These are phyloP conservation scores for Rapana venosa DNA, from an alignment of 2,888 invertebrate species.

Conservation along the genomic window DNA sequence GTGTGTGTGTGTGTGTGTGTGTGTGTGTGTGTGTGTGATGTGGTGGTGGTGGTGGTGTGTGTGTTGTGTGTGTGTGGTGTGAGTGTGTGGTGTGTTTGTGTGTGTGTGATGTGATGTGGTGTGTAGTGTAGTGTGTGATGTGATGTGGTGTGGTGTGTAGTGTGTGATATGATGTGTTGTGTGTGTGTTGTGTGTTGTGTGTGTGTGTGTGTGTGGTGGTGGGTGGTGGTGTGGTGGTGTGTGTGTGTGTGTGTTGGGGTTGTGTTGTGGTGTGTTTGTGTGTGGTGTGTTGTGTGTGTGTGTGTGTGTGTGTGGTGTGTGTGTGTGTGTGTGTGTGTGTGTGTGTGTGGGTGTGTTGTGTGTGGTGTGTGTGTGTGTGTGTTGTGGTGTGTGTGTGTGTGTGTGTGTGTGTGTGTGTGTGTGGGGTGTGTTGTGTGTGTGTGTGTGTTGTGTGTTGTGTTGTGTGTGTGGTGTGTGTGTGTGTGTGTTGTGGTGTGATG, in stretches of 20 bases:
- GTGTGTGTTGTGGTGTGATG: too few species aligned
- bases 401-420: not conserved
- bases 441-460: slow-evolving; percentile 1
- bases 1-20: slow-evolving; percentile 1
- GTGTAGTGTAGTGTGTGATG: too few species aligned
- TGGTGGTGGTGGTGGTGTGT: not conserved
- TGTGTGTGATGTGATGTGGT: too few species aligned
- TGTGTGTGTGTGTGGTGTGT: not conserved
- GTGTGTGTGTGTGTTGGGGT: not conserved
- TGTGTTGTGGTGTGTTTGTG: not conserved
- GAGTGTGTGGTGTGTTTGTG: too few species aligned
- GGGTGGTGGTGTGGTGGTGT: too few species aligned
- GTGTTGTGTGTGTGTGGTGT: too few species aligned
- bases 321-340: not conserved
- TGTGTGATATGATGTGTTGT: too few species aligned
- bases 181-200: too few species aligned
- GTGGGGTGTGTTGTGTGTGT: not conserved
- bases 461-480: slow-evolving; percentile 1
- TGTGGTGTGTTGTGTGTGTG: not conserved
- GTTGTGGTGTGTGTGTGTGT: not conserved
- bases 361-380: not conserved
- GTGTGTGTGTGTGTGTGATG: not conserved
- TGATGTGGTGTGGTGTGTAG: not conserved
- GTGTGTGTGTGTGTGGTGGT: not conserved
- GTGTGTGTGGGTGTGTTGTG: too few species aligned